phyloP scores from a whole-genome alignment of 2,888 invertebrate genomes.

The Apamea sordens region DNA sequence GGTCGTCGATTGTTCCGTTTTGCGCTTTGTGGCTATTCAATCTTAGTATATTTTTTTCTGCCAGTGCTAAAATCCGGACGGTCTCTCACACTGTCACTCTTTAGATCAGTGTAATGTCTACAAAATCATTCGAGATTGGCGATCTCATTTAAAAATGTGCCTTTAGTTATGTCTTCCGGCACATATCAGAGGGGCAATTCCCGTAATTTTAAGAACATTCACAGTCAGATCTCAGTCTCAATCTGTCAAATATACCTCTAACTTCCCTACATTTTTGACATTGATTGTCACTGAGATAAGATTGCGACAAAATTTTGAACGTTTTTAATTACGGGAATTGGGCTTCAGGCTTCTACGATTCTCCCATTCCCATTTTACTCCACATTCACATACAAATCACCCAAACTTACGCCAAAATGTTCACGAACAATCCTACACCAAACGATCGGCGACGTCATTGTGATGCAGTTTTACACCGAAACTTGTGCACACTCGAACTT shows the following conservation, averaged over 20 bases:
- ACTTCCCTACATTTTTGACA: background rate
- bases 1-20: no score
- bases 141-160: background rate
- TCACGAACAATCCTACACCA: conserved; percentile 51
- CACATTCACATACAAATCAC: conserved; percentile 40
- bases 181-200: background rate
- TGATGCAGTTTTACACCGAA: conserved; percentile 80
- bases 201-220: no score
- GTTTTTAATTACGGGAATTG: no score
- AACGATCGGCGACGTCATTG: conserved; percentile 46
- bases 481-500: conserved; percentile 78
- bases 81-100: background rate
- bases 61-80: background rate
- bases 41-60: background rate
- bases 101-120: background rate
- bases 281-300: background rate
- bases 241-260: no score
- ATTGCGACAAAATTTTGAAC: background rate
- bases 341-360: background rate
- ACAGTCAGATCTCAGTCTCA: no score
- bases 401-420: conserved; percentile 22
- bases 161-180: background rate
- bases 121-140: background rate
- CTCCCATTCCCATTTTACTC: background rate
- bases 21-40: background rate